Percentiles rank a stretch among this genome's conserved stretches.
phyloP scores from a whole-genome alignment of 2,797 vertebrate genomes.

The Paramormyrops hopkinsi region DNA sequence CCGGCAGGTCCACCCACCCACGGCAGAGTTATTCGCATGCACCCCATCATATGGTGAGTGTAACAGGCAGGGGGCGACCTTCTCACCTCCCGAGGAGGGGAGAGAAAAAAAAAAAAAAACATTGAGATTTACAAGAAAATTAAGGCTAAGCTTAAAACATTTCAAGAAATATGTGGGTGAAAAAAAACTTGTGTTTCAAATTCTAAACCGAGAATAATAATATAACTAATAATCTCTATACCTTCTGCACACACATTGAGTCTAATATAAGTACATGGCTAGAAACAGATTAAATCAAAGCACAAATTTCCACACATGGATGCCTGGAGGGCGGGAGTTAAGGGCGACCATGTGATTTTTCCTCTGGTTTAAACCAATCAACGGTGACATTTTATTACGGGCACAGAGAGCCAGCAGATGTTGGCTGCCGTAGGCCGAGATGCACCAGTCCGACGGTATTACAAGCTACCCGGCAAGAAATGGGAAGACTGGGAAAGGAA shows the following conservation, averaged over 20 bases:
- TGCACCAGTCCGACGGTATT: neutral
- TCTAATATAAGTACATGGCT: neutral
- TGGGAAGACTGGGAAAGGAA: neutral
- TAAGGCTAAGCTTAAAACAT: constrained; percentile 20
- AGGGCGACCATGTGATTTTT: neutral
- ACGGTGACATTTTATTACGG: constrained; percentile 45
- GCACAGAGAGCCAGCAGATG: constrained; percentile 69
- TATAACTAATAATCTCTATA: neutral
- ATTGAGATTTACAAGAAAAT: constrained; percentile 10
- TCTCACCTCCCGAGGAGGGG: neutral
- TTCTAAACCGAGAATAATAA: neutral
- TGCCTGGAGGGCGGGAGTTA: constrained; percentile 4
- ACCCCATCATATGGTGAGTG: constrained; percentile 38
- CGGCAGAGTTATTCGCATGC: constrained; percentile 30
- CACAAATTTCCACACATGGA: neutral
- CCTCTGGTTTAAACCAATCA: constrained; percentile 18
- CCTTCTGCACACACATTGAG: neutral
- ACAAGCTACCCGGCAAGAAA: neutral
- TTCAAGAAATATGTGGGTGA: neutral
- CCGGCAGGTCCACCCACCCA: constrained; percentile 20
- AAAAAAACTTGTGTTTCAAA: neutral
- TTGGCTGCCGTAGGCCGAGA: constrained; percentile 59
- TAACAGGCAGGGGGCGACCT: constrained; percentile 26
- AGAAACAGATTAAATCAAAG: neutral
- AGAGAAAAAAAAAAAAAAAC: constrained; percentile 22